These are phyloP conservation scores for Varecia variegata DNA, from an alignment of 2,797 vertebrate species.

Conservation along the genomic window DNA sequence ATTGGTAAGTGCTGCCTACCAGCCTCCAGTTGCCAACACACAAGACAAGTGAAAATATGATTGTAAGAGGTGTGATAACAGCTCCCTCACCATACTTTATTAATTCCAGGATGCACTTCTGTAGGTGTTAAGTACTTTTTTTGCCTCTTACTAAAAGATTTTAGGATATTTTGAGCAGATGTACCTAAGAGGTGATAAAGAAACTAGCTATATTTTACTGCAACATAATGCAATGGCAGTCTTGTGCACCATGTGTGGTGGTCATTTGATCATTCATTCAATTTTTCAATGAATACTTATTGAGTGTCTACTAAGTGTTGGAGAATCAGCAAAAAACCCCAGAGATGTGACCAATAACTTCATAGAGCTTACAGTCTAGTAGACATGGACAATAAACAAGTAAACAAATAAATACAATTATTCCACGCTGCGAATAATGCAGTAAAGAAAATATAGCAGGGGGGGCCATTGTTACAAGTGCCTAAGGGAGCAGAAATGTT, in stretches of 20 bases:
- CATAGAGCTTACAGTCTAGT: neutral
- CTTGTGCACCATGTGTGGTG: neutral
- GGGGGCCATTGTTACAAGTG: neutral
- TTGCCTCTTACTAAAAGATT: conserved; percentile 31
- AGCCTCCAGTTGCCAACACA: neutral
- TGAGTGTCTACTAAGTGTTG: neutral
- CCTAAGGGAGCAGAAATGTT: conserved; percentile 27
- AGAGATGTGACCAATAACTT: neutral
- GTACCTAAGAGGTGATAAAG: neutral
- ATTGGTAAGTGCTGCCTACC: conserved; percentile 28
- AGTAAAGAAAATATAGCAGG: neutral
- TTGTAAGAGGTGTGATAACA: conserved; percentile 10
- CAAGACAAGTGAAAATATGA: conserved; percentile 58
- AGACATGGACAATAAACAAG: neutral
- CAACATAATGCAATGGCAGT: neutral
- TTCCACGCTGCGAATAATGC: neutral
- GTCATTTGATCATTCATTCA: neutral
- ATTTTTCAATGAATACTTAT: neutral
- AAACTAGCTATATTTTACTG: neutral
- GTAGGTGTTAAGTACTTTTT: conserved; percentile 35
- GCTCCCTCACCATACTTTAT: conserved; percentile 36
- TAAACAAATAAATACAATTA: neutral
- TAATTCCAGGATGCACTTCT: conserved; percentile 52
- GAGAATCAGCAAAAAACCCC: neutral
- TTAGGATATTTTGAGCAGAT: conserved; percentile 52